A percentile compares a stretch with the other conserved stretches of the same genome.
phyloP scores from a whole-genome alignment of 2,888 invertebrate genomes.

The Eustalomyia histrio region DNA sequence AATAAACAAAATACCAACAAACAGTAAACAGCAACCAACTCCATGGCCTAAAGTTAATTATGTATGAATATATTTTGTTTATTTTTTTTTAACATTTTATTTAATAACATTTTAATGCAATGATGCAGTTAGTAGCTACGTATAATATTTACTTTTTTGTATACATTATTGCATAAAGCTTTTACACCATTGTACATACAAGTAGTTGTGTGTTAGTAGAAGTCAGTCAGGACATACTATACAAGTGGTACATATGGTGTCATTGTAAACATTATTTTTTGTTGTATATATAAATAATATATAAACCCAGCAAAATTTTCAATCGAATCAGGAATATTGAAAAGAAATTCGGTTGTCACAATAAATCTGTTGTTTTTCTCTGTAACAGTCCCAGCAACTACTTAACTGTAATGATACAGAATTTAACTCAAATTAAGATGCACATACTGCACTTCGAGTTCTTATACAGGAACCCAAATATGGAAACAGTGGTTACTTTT shows the following conservation, averaged over 20 bases:
- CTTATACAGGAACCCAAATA: no score
- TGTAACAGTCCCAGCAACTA: no score
- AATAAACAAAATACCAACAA: slow-evolving; percentile 17
- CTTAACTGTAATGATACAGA: no score
- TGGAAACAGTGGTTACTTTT: no score
- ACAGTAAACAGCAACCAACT: slow-evolving; percentile 12
- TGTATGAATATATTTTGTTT: slow-evolving; percentile 60
- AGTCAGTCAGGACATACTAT: slow-evolving; percentile 16
- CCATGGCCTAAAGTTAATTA: slow-evolving; percentile 60
- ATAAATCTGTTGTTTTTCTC: no score
- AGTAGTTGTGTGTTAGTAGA: neutral
- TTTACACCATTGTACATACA: neutral
- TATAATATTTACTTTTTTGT: slow-evolving; percentile 18
- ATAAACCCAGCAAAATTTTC: no score
- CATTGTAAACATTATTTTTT: slow-evolving; percentile 50
- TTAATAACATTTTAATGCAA: slow-evolving; percentile 62
- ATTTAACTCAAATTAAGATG: no score
- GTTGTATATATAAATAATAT: no score
- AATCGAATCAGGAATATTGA: no score
- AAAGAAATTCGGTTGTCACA: no score
- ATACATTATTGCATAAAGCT: slow-evolving; percentile 1
- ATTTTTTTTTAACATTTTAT: slow-evolving; percentile 32
- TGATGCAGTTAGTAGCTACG: slow-evolving; percentile 41
- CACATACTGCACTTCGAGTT: no score
- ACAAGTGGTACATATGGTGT: slow-evolving; percentile 38